These are phyloP conservation scores for Acleris sparsana DNA, from an alignment of 2,888 invertebrate genomes.

Conservation along the genomic window DNA sequence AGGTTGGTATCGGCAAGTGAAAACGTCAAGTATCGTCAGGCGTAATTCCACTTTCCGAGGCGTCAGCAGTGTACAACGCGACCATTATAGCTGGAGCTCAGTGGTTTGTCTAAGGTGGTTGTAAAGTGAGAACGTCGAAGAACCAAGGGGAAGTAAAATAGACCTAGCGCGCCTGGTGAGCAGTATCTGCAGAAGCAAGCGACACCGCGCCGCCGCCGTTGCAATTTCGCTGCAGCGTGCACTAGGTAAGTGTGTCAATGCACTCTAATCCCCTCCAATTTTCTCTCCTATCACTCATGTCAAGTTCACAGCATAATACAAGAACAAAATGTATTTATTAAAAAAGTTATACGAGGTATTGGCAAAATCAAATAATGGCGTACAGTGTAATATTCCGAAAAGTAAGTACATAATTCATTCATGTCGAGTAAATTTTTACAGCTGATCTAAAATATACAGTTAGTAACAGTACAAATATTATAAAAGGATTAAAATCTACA, in stretches of 20 bases:
- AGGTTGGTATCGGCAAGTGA: constrained; percentile 76
- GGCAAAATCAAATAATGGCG: too few relatives aligned
- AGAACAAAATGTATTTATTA: background rate
- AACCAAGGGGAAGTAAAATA: constrained; percentile 45
- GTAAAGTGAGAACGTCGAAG: constrained; percentile 42
- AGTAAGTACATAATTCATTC: too few relatives aligned
- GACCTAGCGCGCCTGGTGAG: constrained; percentile 61
- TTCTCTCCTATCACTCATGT: constrained; percentile 74
- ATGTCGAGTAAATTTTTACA: background rate
- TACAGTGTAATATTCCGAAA: too few relatives aligned
- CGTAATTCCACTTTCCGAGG: constrained; percentile 82
- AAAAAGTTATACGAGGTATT: too few relatives aligned
- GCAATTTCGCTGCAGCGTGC: constrained; percentile 77
- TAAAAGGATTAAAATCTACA: constrained; percentile 22
- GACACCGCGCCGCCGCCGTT: constrained; percentile 62
- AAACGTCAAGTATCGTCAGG: constrained; percentile 75
- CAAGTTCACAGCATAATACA: constrained; percentile 57
- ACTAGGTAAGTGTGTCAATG: constrained; percentile 83
- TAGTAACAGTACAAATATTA: constrained; percentile 19
- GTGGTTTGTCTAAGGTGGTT: constrained; percentile 47
- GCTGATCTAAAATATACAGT: background rate
- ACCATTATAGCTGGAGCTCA: constrained; percentile 58
- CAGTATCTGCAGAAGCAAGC: constrained; percentile 65
- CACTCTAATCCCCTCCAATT: constrained; percentile 75
- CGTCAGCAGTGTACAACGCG: constrained; percentile 69